Conservation (phyloP, 1,140 invertebrate species). For the Eumeta japonica region DNA sequence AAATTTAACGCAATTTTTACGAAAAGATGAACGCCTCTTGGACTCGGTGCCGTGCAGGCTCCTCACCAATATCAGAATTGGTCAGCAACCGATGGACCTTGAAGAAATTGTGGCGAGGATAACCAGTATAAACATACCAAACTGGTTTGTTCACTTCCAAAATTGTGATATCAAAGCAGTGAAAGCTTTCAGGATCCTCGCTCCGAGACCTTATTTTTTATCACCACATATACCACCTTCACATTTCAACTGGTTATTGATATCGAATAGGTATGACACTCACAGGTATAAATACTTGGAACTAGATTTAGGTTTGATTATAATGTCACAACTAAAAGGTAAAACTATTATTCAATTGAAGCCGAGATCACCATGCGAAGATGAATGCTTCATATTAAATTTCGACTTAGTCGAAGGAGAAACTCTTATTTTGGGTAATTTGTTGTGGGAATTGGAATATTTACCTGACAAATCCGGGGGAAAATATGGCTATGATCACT, state of each 20-base stretch:
- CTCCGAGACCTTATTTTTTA: constrained; percentile 73
- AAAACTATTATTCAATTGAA: constrained; percentile 64
- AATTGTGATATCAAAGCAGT: constrained; percentile 79
- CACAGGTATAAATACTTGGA: constrained; percentile 73
- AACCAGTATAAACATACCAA: constrained; percentile 64
- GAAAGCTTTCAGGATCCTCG: constrained; percentile 69
- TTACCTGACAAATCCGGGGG: constrained; percentile 63
- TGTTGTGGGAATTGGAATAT: constrained; percentile 77
- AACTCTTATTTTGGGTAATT: constrained; percentile 69
- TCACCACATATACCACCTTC: constrained; percentile 73
- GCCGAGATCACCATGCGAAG: constrained; percentile 69
- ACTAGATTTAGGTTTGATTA: constrained; percentile 66
- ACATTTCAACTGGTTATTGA: constrained; percentile 77
- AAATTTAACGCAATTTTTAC: constrained; percentile 64
- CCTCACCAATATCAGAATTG: constrained; percentile 67
- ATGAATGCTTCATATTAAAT: constrained; percentile 65
- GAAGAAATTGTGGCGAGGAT: constrained; percentile 65
- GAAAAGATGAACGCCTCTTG: constrained; percentile 61
- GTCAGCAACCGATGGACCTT: constrained; percentile 63
- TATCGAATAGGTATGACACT: constrained; percentile 74
- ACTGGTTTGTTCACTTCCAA: constrained; percentile 83
- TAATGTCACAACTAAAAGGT: constrained; percentile 73
- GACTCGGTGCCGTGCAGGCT: constrained; percentile 70
- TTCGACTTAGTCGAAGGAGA: constrained; percentile 69
- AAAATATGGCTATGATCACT: constrained; percentile 74